Percentiles rank a stretch among this genome's conserved stretches.
phyloP scores from a whole-genome alignment of 2,888 invertebrate species.

The Galerucella calmariensis region DNA sequence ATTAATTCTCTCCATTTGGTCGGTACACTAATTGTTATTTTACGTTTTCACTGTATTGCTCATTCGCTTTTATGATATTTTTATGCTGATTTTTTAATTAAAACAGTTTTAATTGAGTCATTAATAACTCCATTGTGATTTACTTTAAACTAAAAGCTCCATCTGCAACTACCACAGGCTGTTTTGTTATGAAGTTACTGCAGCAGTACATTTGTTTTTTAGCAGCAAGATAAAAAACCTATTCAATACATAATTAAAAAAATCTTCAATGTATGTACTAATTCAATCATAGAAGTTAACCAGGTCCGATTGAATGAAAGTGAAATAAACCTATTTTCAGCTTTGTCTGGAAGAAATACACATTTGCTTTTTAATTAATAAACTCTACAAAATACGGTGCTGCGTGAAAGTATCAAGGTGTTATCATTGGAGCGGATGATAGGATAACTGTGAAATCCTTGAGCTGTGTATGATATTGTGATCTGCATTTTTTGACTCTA shows the following conservation, averaged over 20 bases:
- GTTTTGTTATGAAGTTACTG: background rate
- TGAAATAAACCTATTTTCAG: too few relatives aligned
- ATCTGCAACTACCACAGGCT: constrained; percentile 1
- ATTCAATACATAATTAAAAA: background rate
- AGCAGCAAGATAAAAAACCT: background rate
- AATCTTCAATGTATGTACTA: too few relatives aligned
- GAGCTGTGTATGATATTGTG: too few relatives aligned
- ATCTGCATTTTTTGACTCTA: too few relatives aligned
- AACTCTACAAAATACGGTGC: too few relatives aligned
- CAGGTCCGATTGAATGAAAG: too few relatives aligned
- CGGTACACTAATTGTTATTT: constrained; percentile 60
- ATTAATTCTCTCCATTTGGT: constrained; percentile 60
- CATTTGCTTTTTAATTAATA: too few relatives aligned
- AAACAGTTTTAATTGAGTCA: constrained; percentile 57
- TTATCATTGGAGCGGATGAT: too few relatives aligned
- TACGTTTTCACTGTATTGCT: constrained; percentile 56
- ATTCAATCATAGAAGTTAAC: too few relatives aligned
- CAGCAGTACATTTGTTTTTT: background rate
- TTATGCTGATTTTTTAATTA: constrained; percentile 60
- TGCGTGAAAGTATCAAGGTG: too few relatives aligned
- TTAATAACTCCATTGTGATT: constrained; percentile 50
- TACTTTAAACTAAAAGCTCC: background rate
- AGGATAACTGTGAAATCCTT: too few relatives aligned
- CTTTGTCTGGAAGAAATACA: too few relatives aligned
- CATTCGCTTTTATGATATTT: constrained; percentile 55